Percentiles rank a stretch among this genome's conserved stretches.
phyloP scores from a whole-genome alignment of 2,113 vertebrate species.

The Pomatostomus ruficeps region DNA sequence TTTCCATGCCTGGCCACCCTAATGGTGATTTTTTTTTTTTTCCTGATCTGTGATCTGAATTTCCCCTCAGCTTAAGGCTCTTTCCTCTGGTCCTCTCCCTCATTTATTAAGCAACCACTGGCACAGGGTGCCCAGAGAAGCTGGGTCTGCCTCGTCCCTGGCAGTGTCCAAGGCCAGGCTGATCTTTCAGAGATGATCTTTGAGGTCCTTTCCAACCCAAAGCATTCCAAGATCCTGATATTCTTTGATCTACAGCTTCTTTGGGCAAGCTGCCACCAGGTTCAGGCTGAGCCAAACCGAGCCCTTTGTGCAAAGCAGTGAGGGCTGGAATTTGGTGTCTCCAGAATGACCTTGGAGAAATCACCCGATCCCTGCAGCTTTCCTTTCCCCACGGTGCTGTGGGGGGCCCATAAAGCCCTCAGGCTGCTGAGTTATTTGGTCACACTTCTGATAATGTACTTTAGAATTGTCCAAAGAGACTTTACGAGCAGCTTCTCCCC shows the following conservation, averaged over 20 bases:
- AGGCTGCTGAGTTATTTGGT: background rate
- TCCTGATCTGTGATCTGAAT: background rate
- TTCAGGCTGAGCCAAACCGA: background rate
- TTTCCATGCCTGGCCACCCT: background rate
- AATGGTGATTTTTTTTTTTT: background rate
- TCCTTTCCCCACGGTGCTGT: rapidly evolving
- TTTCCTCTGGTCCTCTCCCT: background rate
- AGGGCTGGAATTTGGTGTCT: background rate
- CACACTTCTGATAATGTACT: background rate
- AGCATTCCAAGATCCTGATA: background rate
- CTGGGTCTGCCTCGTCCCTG: background rate
- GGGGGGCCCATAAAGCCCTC: background rate
- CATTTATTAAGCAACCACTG: background rate
- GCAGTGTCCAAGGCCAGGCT: background rate
- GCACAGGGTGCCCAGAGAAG: background rate
- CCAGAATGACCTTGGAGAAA: background rate
- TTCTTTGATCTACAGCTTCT: background rate
- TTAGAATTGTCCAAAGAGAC: background rate
- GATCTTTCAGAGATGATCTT: background rate
- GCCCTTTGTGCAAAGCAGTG: background rate
- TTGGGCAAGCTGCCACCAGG: background rate
- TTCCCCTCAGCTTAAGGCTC: background rate
- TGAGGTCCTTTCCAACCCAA: background rate
- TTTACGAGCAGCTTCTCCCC: background rate
- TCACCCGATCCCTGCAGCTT: background rate